Conservation (phyloP, 2,888 invertebrate genomes). For the Mythimna lalbum region DNA sequence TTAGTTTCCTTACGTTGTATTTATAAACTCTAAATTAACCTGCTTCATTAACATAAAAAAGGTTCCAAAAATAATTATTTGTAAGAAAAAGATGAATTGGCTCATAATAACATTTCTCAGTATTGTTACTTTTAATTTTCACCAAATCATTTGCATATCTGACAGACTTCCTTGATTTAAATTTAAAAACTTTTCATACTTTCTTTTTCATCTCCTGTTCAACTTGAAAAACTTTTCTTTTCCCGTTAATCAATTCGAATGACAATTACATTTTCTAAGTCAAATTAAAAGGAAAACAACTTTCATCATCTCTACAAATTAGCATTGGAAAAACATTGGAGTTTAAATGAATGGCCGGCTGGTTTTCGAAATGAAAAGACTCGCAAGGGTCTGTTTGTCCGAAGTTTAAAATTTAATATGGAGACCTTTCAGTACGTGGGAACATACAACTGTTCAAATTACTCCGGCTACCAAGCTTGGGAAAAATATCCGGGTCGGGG, state of each 20-base stretch:
- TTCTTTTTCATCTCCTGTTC: constrained; percentile 27
- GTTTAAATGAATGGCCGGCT: constrained; percentile 40
- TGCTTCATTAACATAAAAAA: background rate
- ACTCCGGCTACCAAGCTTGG: constrained; percentile 72
- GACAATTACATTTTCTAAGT: constrained; percentile 43
- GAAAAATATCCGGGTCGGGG: constrained; percentile 74
- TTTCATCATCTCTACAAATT: constrained; percentile 31
- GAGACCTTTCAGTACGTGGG: constrained; percentile 77
- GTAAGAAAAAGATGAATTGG: background rate
- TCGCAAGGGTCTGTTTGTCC: constrained; percentile 56
- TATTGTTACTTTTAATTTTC: constrained; percentile 43
- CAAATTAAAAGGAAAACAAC: constrained; percentile 31
- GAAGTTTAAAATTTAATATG: constrained; percentile 71
- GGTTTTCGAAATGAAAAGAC: constrained; percentile 48
- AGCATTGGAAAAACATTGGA: constrained; percentile 48
- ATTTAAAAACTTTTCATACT: constrained; percentile 57
- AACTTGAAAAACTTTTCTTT: constrained; percentile 44
- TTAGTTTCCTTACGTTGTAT: constrained; percentile 1
- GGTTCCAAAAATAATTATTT: background rate
- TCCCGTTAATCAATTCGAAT: constrained; percentile 46
- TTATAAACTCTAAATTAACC: background rate
- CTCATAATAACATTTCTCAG: constrained; percentile 4
- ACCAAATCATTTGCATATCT: constrained; percentile 51
- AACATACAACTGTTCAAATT: constrained; percentile 85
- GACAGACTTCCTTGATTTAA: constrained; percentile 36